Evolutionary conservation across 2,797 vertebrate species (phyloP).

Genomic region (Xenentodon cancila): DNA sequence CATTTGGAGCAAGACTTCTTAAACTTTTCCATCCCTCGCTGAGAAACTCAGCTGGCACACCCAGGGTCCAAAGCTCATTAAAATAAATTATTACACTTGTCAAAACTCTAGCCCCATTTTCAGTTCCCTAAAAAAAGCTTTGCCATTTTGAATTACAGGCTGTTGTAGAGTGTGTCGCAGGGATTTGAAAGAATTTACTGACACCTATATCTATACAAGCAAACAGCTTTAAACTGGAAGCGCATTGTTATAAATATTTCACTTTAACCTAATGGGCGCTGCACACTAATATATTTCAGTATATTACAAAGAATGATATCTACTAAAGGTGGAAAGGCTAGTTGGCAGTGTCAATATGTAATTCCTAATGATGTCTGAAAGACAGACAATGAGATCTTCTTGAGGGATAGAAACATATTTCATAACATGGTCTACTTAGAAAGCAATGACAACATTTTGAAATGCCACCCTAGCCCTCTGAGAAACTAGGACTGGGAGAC

Average conservation of each 20-base stretch:
- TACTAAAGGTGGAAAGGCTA: neutral
- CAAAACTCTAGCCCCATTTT: conserved; percentile 46
- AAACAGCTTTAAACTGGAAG: conserved; percentile 20
- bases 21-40: conserved; percentile 28
- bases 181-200: conserved; percentile 26
- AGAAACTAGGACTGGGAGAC: conserved; percentile 22
- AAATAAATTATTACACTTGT: conserved; percentile 64
- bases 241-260: conserved; percentile 7
- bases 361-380: conserved; percentile 11
- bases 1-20: conserved; percentile 27
- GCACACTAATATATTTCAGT: neutral
- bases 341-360: conserved; percentile 4
- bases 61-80: conserved; percentile 44
- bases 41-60: conserved; percentile 31
- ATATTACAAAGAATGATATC: conserved; percentile 12
- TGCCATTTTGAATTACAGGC: conserved; percentile 42
- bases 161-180: conserved; percentile 35
- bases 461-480: conserved; percentile 40
- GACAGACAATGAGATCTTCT: conserved; percentile 1
- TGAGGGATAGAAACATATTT: conserved; percentile 17
- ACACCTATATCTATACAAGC: conserved; percentile 2
- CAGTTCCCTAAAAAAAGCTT: conserved; percentile 23
- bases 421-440: conserved; percentile 23
- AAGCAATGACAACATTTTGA: conserved; percentile 40
- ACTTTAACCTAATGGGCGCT: neutral